Percentiles rank a stretch among this genome's conserved stretches.
Conservation (phyloP, 2,113 vertebrate genomes). For the Nyctibius bracteatus region DNA sequence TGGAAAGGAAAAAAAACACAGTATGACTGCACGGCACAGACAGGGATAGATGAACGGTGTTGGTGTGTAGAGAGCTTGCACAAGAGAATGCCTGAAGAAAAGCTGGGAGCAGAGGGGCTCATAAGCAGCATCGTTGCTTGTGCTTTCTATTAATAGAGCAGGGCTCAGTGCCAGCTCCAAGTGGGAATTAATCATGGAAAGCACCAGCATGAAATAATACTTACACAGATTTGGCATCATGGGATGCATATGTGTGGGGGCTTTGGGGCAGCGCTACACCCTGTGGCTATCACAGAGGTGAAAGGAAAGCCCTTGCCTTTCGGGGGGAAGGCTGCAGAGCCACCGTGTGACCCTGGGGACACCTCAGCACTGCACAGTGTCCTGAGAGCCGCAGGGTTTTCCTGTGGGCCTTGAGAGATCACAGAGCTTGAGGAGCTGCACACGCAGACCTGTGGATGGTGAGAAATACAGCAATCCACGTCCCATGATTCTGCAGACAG, state of each 20-base stretch:
- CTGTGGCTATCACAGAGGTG: not conserved
- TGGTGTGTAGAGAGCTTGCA: not conserved
- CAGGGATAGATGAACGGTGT: rapidly evolving
- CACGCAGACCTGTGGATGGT: not conserved
- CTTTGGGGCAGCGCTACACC: not conserved
- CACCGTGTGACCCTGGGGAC: rapidly evolving
- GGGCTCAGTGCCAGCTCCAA: not conserved
- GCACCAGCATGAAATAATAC: not conserved
- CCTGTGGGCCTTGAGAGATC: not conserved
- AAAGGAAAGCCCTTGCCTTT: not conserved
- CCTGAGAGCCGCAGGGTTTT: not conserved
- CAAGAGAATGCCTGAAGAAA: not conserved
- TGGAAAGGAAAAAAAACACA: not conserved
- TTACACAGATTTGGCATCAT: rapidly evolving
- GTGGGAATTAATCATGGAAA: not conserved
- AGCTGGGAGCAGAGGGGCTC: not conserved
- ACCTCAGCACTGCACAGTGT: not conserved
- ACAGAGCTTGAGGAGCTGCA: not conserved
- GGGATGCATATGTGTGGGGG: not conserved
- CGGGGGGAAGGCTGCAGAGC: not conserved
- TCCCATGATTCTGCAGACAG: not conserved
- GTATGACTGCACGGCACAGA: not conserved
- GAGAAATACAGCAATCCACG: rapidly evolving
- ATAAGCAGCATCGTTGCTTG: not conserved
- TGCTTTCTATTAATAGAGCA: not conserved